Percentiles rank a stretch among this genome's conserved stretches.
Conservation (phyloP, 2,797 vertebrate genomes). For the Synanceia verrucosa region DNA sequence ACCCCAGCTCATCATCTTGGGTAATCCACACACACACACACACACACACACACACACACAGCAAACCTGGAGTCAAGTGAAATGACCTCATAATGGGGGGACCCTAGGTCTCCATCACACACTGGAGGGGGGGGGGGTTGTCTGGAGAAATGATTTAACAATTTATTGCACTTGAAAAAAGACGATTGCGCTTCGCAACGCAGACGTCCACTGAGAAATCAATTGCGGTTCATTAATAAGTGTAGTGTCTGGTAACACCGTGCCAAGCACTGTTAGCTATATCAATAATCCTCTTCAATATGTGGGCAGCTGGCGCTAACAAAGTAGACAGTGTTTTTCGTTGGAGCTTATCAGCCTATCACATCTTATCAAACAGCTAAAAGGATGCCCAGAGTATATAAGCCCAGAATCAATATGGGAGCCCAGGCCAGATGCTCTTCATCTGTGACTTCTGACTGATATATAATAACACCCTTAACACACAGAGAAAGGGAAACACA, state of each 20-base stretch:
- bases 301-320: constrained; percentile 78
- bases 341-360: constrained; percentile 82
- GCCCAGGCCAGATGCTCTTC: constrained; percentile 75
- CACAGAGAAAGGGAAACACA: constrained; percentile 70
- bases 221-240: constrained; percentile 83
- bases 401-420: constrained; percentile 79
- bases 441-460: constrained; percentile 82
- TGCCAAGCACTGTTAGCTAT: constrained; percentile 81
- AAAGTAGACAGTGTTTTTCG: constrained; percentile 81
- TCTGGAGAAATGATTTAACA: constrained; percentile 76
- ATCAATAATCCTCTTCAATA: constrained; percentile 83
- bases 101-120: constrained; percentile 59
- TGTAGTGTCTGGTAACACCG: constrained; percentile 79
- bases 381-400: constrained; percentile 79
- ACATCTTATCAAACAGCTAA: constrained; percentile 82
- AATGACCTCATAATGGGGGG: constrained; percentile 64
- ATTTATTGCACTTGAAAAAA: constrained; percentile 75
- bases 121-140: constrained; percentile 41
- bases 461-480: constrained; percentile 75
- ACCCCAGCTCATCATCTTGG: constrained; percentile 93
- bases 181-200: constrained; percentile 72
- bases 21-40: constrained; percentile 81
- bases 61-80: constrained; percentile 63
- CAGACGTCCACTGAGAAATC: constrained; percentile 73
- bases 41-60: no score